Base-by-base conservation (phyloP, 2,888 invertebrate species). In the Nymphalis urticae region DNA sequence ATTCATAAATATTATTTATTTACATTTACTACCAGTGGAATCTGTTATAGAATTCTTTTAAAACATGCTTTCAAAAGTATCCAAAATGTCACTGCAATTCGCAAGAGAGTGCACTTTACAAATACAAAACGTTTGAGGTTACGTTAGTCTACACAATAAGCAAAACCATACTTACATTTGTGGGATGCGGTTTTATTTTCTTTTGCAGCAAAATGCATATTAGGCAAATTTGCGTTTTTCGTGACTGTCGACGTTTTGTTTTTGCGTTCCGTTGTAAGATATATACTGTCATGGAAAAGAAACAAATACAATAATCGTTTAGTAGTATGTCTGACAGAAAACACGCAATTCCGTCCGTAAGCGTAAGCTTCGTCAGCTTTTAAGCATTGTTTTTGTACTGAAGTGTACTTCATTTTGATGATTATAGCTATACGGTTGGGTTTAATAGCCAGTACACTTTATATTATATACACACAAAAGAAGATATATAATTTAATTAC, bases 121-220 rank as follows among this genome's bases (percentile, higher is more conserved):
- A 56, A 56, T 56, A 24, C 13, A 53, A 53, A 53, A 53, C 53
- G 53, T 53, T 53, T 24, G 53, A 53, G 19, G 53, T 24, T 32
- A 17, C 27, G 54, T 56, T 56, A 32, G 56, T 56, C 13, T 53
- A 53, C 24, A 24, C 24, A 13, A 53, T 53, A 24, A 53, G 53
- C 53, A 13, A 24, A 24, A 24, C 13, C 53, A 27, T 32, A 56
- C 32, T 32, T 32, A n/a, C 56, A 32, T 32, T 32, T 32, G 32
- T 56, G n/a, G 16, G 27, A 17, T 9, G 17, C 56, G 32, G 56
- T 32, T 54, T 24, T 21, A 56, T 32, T 32, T 56, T 54, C 10
- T 56, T 56, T 56, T n/a, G 16, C n/a, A 27, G 32, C 8, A 27
- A 27, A 56, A 56, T 56, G 56, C 32, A 54, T 54, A 24, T 16